Evolutionary conservation across 2,797 vertebrate species (phyloP).

Genomic region (Mus minutoides): DNA sequence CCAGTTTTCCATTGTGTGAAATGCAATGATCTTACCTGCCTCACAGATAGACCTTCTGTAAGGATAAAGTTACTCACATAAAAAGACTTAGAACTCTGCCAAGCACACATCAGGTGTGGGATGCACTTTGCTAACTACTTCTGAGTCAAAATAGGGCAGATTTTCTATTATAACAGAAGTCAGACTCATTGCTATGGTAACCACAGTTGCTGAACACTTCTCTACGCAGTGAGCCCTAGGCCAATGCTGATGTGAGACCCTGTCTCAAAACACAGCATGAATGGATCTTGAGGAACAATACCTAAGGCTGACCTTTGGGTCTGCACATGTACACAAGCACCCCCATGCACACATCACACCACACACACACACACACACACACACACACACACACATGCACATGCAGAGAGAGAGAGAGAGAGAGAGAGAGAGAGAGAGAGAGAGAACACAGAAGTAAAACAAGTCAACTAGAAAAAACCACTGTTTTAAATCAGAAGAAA

Average conservation of each 20-base stretch:
- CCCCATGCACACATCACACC: neutral
- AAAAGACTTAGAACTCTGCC: neutral
- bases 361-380: too few species aligned
- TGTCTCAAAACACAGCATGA: neutral
- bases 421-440: too few species aligned
- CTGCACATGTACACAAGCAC: neutral
- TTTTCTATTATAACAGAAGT: neutral
- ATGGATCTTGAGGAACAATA: neutral
- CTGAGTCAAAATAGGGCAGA: neutral
- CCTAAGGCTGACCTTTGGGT: neutral
- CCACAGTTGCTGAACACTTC: neutral
- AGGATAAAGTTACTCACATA: neutral
- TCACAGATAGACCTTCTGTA: neutral
- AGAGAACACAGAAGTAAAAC: neutral
- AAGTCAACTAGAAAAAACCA: neutral
- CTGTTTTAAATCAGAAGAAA: neutral
- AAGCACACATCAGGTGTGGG: neutral
- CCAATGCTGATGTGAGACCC: neutral
- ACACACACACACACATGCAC: too few species aligned
- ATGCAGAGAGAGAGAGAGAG: too few species aligned
- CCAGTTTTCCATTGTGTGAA: slow-evolving; percentile 3
- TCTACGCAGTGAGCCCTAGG: neutral
- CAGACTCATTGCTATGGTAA: neutral
- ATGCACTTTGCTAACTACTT: neutral
- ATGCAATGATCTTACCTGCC: neutral